Percentiles rank a stretch among this genome's conserved stretches.
Conservation (phyloP, 2,113 vertebrate genomes). For the Chaenocephalus aceratus region DNA sequence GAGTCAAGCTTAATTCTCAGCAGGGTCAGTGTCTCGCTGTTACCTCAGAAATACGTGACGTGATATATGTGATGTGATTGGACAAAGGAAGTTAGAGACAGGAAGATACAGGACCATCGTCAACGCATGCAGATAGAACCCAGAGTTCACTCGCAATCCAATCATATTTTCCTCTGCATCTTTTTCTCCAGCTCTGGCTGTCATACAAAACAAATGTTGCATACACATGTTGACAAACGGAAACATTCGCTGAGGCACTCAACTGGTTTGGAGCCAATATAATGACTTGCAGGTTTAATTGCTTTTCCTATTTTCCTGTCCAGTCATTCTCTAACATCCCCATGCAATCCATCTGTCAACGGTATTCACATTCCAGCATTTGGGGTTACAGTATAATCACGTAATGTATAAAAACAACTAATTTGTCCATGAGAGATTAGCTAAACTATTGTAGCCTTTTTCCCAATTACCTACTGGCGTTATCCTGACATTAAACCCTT, state of each 20-base stretch:
- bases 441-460: background rate
- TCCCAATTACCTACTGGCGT: background rate
- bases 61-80: conserved; percentile 28
- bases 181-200: background rate
- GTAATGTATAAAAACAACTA: no score
- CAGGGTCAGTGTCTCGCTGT: conserved; percentile 44
- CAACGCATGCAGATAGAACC: conserved; percentile 34
- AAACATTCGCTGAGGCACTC: conserved; percentile 6
- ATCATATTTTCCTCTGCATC: background rate
- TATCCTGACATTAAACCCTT: background rate
- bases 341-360: conserved; percentile 14
- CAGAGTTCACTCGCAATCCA: background rate
- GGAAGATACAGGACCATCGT: conserved; percentile 21
- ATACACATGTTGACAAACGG: conserved; percentile 1
- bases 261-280: conserved; percentile 13
- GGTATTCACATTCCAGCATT: background rate
- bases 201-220: background rate
- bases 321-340: conserved; percentile 29
- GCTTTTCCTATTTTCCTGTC: conserved; percentile 39
- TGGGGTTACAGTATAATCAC: background rate
- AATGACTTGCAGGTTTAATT: conserved; percentile 54
- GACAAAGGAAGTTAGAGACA: conserved; percentile 16
- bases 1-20: conserved; percentile 49
- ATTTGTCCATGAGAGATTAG: no score
- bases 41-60: conserved; percentile 24